Evolutionary conservation across 2,888 invertebrate species (phyloP), one percentile per base, ranked within the genome.

Genomic region (Caenorhabditis sp.): DNA sequence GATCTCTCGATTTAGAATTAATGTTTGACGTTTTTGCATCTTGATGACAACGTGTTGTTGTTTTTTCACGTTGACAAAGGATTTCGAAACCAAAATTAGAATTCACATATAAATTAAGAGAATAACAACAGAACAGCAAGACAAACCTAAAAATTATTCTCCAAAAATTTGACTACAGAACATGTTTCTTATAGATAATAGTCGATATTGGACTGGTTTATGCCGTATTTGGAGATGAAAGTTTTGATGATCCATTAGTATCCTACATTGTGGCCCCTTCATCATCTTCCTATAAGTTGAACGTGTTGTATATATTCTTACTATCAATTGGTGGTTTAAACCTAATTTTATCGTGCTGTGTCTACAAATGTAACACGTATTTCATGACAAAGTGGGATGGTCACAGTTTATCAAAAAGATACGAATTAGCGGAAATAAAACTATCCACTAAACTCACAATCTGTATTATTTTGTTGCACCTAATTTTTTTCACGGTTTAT

Each of bases 401-500:
- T 43, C 14, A 21, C 21, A 8, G 17, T 36, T 36, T 17, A 26
- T 19, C 21, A 19, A 36, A 36, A 19, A n/a, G 27, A 36, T 58
- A 17, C 3, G 66, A 59, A 17, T 21, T 70, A 43, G 58, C 62
- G 27, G 66, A 70, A 23, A 62, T 70, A 27, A 58, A 57, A 21
- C 36, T 58, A 21, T 66, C 70, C 0, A 64, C 70, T 0, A 53
- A 66, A 21, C 62, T 70, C 55, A 66, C 70, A 4, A 58, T 70
- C 1, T 54, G 54, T 53, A 58, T 70, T 26, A 70, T 58, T 23
- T 62, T 62, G 26, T 49, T 62, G 4, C 62, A 70, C 54, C 59
- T 70, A 24, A 19, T 70, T 3, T 70, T 70, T 26, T 50, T 70
- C 31, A 49, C 58, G 19, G 51, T 58, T 53, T 70, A 70, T 49